Percentiles rank a stretch among this genome's conserved stretches.
Evolutionary conservation across 2,113 vertebrate genomes (phyloP).

Genomic region (Neodon shergylaensis): DNA sequence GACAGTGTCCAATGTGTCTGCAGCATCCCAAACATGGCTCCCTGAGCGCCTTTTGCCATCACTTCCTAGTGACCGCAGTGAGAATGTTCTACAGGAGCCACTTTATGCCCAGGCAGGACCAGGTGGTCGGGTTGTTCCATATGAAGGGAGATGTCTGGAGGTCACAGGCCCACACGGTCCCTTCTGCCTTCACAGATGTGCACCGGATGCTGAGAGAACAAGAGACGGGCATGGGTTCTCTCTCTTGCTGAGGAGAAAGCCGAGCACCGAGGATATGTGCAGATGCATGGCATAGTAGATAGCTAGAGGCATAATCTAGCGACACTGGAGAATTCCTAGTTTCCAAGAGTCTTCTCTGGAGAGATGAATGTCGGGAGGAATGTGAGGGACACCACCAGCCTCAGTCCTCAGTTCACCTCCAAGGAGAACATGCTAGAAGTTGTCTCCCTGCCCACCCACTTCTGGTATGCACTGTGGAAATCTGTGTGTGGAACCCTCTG

Average conservation of each 20-base stretch:
- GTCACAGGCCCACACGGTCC: not conserved
- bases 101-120: not conserved
- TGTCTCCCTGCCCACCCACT: not conserved
- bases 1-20: not conserved
- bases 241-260: not conserved
- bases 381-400: not conserved
- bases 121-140: accelerated
- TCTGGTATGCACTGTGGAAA: not conserved
- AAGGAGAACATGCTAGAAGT: not conserved
- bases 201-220: accelerated
- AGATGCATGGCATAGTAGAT: accelerated
- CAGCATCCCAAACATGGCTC: accelerated
- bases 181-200: not conserved
- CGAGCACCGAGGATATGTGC: not conserved
- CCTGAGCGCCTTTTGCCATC: not conserved
- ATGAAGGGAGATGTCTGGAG: accelerated
- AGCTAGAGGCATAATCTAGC: not conserved
- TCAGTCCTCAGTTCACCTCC: accelerated
- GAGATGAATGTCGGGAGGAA: not conserved
- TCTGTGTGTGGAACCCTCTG: not conserved
- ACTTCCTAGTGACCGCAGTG: not conserved
- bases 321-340: not conserved
- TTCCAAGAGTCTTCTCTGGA: not conserved
- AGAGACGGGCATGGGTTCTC: not conserved
- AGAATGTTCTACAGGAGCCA: not conserved